Base-by-base conservation (phyloP, 2,888 invertebrate species). In the Deilephila porcellus region DNA sequence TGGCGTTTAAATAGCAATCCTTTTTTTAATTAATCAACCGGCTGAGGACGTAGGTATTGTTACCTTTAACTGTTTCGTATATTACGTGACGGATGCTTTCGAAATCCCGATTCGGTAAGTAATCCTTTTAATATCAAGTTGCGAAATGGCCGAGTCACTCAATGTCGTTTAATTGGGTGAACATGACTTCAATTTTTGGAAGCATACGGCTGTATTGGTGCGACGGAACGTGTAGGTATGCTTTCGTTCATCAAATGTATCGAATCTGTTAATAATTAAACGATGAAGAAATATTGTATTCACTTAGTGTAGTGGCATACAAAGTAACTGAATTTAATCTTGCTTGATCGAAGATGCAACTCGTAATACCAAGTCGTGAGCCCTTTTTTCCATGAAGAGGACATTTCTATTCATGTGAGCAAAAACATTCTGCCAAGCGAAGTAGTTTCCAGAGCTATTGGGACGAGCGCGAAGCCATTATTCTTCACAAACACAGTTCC, bases 1-100 rank as follows among this genome's bases (percentile, higher is more conserved):
- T 83, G 87, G 88, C 87, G 88, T 89, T 91, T 90, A 90, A 90
- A 90, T 90, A 86, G 86, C 83, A 85, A 86, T 86, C 81, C 80
- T 85, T 86, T 91, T 56, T 74, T 75, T 76, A 74, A 77, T 77
- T 78, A 77, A 75, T 77, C 75, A 77, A 71, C 45, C 32, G 53
- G 52, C 19, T 67, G 56, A 71, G 34, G 37, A 59, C 20, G 20
- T 37, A n/a, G 32, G 56, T 32, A 71, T 67, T 67, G 59, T 73
- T 73, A 59, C 62, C 62, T 75, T 73, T 25, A 53, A 72, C 60
- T 52, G 37, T 72, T 29, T 78, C 75, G 74, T 76, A 72, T 77
- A 78, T 83, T 78, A 79, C 79, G 82, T 84, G 83, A 85, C 81
- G 83, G 82, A 85, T 82, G 81, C 80, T 85, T 85, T 83, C 82